Evolutionary conservation across 2,113 vertebrate species (phyloP), one percentile per base, ranked within the genome.

Genomic region (Psilopsiagon aymara): DNA sequence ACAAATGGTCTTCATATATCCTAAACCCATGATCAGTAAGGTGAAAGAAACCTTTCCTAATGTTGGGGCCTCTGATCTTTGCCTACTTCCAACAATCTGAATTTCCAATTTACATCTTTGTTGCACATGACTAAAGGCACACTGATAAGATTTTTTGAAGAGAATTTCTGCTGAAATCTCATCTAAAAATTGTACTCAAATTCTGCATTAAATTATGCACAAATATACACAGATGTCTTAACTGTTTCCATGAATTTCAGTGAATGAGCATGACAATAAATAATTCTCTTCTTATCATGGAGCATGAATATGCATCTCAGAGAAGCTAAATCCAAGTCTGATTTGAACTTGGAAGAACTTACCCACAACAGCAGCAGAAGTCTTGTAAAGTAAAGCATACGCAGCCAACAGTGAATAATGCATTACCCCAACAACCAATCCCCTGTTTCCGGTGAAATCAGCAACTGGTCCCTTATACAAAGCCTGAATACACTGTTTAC

Each of bases 281-380:
- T 60, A 71, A 37, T 55, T 80, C 2, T 74, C 23, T 66, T 90
- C 51, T 88, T 60, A 28, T 55, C 16, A 14, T 46, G 53, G 66
- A 86, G 81, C 31, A 35, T 33, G 9, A 94, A 43, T 23, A 87
- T 60, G 9, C 49, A 59, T 67, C n/a, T 96, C 25, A 87, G 57
- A 89, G 28, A 93, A 85, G 18, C 39, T 77, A 88, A 92, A 64
- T 41, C 37, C 71, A 90, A 87, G 88, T 70, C 19, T 71, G 74
- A 82, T 78, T 95, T 78, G 86, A 64, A 89, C 68, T 86, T 91
- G 78, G 95, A 95, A 87, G 53, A 75, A 86, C 24, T 84, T 85
- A 67, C 41, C 46, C 80, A 84, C 33, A 83, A 27, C 64, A 94
- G 66, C 44, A 91, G 43, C 49, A 82, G 33, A 92, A 95, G 73